Conservation (phyloP, 1,140 invertebrate species). For the Pogonomyrmex californicus region DNA sequence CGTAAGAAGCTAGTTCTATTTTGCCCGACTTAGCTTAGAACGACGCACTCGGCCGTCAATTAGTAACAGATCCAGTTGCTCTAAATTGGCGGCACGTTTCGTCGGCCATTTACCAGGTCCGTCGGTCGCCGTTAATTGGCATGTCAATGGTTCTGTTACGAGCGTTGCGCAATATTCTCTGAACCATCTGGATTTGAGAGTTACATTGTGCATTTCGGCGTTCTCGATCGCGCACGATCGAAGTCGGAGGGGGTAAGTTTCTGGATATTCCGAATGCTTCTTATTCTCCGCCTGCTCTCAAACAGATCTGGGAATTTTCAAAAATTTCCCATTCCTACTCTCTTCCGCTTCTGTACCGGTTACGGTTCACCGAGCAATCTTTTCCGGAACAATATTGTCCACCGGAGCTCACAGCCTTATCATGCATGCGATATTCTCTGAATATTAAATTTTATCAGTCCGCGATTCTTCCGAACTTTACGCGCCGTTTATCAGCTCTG, state of each 20-base stretch:
- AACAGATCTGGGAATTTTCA: constrained; percentile 3
- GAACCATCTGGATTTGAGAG: constrained; percentile 47
- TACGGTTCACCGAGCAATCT: constrained; percentile 17
- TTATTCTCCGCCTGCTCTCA: background rate
- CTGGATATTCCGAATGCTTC: constrained; percentile 20
- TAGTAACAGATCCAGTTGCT: constrained; percentile 65
- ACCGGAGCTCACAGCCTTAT: background rate
- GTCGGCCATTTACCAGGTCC: constrained; percentile 43
- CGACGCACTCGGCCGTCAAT: constrained; percentile 58
- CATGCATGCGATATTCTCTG: constrained; percentile 24
- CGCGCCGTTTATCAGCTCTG: background rate
- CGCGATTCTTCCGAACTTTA: background rate
- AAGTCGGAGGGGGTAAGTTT: background rate
- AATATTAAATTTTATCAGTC: constrained; percentile 44
- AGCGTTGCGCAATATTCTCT: constrained; percentile 39
- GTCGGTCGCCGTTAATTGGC: constrained; percentile 31
- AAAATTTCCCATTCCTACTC: constrained; percentile 23
- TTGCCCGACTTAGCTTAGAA: constrained; percentile 14
- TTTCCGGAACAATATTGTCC: constrained; percentile 10
- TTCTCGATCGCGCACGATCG: background rate
- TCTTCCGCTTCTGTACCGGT: background rate
- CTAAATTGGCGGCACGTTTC: constrained; percentile 64
- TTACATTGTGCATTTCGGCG: constrained; percentile 1
- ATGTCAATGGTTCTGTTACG: constrained; percentile 34
- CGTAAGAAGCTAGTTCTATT: constrained; percentile 59